A percentile compares a stretch with the other conserved stretches of the same genome.
Evolutionary conservation across 2,888 invertebrate species (phyloP).

Genomic region (Steinernema carpocapsae): DNA sequence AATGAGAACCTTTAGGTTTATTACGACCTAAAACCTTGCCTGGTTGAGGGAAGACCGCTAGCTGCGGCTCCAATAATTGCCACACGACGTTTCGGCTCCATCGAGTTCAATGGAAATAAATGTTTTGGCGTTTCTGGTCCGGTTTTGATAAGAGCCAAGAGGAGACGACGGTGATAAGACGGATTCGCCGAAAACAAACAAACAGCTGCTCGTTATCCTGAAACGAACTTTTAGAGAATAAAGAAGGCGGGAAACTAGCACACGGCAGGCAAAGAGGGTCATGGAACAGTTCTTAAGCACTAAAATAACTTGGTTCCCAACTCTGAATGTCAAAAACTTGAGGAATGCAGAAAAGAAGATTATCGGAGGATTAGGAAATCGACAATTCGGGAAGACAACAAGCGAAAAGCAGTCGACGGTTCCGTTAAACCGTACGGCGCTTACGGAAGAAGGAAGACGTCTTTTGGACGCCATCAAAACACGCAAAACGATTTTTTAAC

Average conservation of each 20-base stretch:
- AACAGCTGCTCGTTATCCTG: constrained; percentile 13
- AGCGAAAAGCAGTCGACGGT: no score
- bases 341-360: neutral
- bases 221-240: no score
- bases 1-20: neutral
- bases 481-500: no score
- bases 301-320: no score
- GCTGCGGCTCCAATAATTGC: constrained; percentile 37
- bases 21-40: neutral
- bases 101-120: neutral
- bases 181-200: neutral
- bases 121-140: neutral
- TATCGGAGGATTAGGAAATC: neutral
- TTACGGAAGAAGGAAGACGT: no score
- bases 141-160: neutral
- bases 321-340: no score
- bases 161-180: neutral
- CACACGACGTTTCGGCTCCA: constrained; percentile 39
- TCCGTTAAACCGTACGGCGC: no score
- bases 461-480: no score
- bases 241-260: no score
- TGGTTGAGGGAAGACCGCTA: constrained; percentile 9
- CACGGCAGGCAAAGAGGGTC: no score
- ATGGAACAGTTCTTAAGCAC: no score
- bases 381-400: no score